phyloP scores from a whole-genome alignment of 2,888 invertebrate species.

The Cistogaster globosa region DNA sequence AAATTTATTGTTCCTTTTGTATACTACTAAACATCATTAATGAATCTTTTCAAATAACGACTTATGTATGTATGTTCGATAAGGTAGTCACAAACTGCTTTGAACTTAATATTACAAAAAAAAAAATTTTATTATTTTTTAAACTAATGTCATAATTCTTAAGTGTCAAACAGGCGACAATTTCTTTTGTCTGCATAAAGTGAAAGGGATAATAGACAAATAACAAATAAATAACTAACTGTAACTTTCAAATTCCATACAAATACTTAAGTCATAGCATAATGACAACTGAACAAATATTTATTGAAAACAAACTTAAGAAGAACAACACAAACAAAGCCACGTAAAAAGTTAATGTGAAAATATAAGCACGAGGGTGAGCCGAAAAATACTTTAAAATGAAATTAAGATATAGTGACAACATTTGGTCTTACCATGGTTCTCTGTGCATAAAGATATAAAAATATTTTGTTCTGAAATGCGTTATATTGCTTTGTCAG shows the following conservation, averaged over 20 bases:
- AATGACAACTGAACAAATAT: constrained; percentile 66
- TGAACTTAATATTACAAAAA: not conserved
- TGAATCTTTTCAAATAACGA: too few relatives aligned
- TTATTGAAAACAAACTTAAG: constrained; percentile 32
- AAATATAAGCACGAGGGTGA: too few relatives aligned
- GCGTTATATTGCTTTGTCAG: too few relatives aligned
- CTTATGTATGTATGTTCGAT: too few relatives aligned
- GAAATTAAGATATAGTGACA: too few relatives aligned
- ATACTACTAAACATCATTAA: too few relatives aligned
- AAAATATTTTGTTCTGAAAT: too few relatives aligned
- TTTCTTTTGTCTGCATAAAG: constrained; percentile 33
- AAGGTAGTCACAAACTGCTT: too few relatives aligned
- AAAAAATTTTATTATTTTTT: not conserved
- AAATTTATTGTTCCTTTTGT: not conserved
- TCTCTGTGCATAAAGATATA: too few relatives aligned
- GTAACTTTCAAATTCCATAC: constrained; percentile 49
- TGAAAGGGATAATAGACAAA: constrained; percentile 9
- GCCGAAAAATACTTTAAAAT: too few relatives aligned
- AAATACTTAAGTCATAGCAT: constrained; percentile 38
- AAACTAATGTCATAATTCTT: constrained; percentile 52
- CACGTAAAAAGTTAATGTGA: too few relatives aligned
- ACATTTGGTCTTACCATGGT: too few relatives aligned
- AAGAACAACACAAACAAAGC: not conserved
- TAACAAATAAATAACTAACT: constrained; percentile 39
- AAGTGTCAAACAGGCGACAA: constrained; percentile 61